Conservation (phyloP, 2,888 invertebrate genomes). For the Dioctria rufipes region DNA sequence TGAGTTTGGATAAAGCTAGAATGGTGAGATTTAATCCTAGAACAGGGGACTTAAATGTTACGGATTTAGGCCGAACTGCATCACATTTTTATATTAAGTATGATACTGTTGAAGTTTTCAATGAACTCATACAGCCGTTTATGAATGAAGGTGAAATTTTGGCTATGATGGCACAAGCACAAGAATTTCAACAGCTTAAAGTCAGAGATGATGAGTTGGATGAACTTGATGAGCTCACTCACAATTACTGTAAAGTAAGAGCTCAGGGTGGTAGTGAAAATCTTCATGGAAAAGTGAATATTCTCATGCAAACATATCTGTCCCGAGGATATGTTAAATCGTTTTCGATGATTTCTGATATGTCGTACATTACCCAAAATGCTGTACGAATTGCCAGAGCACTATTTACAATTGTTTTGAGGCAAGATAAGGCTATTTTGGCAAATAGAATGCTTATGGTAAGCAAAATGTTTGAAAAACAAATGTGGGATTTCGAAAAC, state of each 20-base stretch:
- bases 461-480: constrained; percentile 94
- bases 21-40: constrained; percentile 94
- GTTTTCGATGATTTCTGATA: constrained; percentile 69
- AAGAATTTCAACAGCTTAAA: constrained; percentile 97
- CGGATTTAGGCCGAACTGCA: constrained; percentile 94
- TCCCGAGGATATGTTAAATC: constrained; percentile 83
- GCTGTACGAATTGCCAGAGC: constrained; percentile 92
- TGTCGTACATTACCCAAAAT: constrained; percentile 78
- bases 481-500: constrained; percentile 90
- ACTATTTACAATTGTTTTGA: constrained; percentile 92
- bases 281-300: constrained; percentile 95
- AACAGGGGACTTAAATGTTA: constrained; percentile 85
- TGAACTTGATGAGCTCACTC: constrained; percentile 86
- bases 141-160: constrained; percentile 91
- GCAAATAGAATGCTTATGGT: constrained; percentile 88
- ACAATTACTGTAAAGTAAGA: constrained; percentile 82
- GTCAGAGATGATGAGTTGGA: constrained; percentile 95
- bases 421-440: constrained; percentile 91
- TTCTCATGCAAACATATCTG: constrained; percentile 91
- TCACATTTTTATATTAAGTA: constrained; percentile 98
- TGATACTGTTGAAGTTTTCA: constrained; percentile 94
- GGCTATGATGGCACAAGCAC: constrained; percentile 91
- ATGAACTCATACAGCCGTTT: constrained; percentile 83
- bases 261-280: constrained; percentile 90
- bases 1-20: constrained; percentile 88